Conservation (phyloP, 2,797 vertebrate genomes). For the Acipenser transmontanus region DNA sequence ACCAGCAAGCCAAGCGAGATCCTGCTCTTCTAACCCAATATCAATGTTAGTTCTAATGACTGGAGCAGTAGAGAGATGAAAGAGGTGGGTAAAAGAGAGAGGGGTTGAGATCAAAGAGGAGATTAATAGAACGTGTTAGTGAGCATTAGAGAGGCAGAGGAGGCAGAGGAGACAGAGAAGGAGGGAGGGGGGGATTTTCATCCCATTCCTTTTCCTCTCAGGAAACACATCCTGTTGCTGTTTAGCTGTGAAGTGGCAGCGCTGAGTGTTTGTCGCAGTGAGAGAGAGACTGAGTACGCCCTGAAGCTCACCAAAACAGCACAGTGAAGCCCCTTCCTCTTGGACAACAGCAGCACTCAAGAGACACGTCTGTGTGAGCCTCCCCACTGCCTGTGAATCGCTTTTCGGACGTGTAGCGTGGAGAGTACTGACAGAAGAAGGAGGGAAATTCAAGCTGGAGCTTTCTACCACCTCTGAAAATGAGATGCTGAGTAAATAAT, state of each 20-base stretch:
- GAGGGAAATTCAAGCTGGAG: background rate
- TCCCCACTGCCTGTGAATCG: constrained; percentile 27
- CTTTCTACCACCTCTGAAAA: background rate
- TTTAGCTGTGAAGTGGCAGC: constrained; percentile 52
- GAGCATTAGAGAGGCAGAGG: constrained; percentile 28
- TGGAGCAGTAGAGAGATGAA: background rate
- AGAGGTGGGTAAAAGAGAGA: background rate
- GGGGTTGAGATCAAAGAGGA: background rate
- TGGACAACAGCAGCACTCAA: constrained; percentile 20
- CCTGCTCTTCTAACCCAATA: too few relatives aligned
- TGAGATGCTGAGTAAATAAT: background rate
- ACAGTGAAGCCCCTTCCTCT: constrained; percentile 70
- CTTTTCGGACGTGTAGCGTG: constrained; percentile 33
- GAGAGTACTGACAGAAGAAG: background rate
- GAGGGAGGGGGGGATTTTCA: constrained; percentile 31
- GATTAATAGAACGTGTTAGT: background rate
- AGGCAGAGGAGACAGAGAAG: constrained; percentile 38
- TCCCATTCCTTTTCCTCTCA: constrained; percentile 74
- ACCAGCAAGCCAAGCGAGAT: background rate
- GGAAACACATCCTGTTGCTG: constrained; percentile 96
- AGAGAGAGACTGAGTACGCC: constrained; percentile 49
- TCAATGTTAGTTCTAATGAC: too few relatives aligned
- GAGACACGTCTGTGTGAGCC: constrained; percentile 26
- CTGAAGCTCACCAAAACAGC: constrained; percentile 57
- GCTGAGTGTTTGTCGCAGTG: constrained; percentile 65